These are phyloP conservation scores for Toxonevra muliebris DNA, from an alignment of 2,888 invertebrate genomes.

Conservation along the genomic window DNA sequence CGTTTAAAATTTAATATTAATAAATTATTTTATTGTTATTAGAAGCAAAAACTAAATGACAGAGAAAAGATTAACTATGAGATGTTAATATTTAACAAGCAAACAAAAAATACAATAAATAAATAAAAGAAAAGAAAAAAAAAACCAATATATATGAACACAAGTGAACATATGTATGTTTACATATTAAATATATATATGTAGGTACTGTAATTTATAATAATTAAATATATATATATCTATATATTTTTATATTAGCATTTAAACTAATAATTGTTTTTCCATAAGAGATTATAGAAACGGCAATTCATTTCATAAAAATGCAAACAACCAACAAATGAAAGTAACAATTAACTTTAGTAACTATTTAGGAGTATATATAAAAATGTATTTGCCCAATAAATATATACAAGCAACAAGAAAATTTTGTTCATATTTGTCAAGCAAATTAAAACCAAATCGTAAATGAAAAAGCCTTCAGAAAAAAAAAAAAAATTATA, in stretches of 20 bases:
- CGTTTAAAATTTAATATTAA: too few relatives aligned
- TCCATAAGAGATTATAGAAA: too few relatives aligned
- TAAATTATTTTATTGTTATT: too few relatives aligned
- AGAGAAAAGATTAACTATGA: too few relatives aligned
- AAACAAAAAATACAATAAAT: slow-evolving; percentile 18
- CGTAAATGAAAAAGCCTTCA: slow-evolving; percentile 18
- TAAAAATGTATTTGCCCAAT: slow-evolving; percentile 15
- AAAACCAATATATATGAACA: too few relatives aligned
- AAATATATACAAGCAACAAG: slow-evolving; percentile 13
- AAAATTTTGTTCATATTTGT: slow-evolving; percentile 3
- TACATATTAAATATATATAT: slow-evolving; percentile 11
- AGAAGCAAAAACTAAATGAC: too few relatives aligned
- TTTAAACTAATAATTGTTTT: background rate
- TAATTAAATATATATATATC: background rate
- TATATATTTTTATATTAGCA: slow-evolving; percentile 5
- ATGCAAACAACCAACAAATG: too few relatives aligned
- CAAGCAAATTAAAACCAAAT: slow-evolving; percentile 19
- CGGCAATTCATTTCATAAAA: too few relatives aligned
- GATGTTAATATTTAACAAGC: too few relatives aligned
- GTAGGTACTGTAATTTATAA: background rate
- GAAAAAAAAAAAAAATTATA: slow-evolving; percentile 17
- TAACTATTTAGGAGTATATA: too few relatives aligned
- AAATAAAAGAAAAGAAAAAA: too few relatives aligned
- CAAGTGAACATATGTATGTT: slow-evolving; percentile 28
- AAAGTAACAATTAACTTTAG: too few relatives aligned